phyloP scores from a whole-genome alignment of 2,797 vertebrate species.

The Morus bassanus region DNA sequence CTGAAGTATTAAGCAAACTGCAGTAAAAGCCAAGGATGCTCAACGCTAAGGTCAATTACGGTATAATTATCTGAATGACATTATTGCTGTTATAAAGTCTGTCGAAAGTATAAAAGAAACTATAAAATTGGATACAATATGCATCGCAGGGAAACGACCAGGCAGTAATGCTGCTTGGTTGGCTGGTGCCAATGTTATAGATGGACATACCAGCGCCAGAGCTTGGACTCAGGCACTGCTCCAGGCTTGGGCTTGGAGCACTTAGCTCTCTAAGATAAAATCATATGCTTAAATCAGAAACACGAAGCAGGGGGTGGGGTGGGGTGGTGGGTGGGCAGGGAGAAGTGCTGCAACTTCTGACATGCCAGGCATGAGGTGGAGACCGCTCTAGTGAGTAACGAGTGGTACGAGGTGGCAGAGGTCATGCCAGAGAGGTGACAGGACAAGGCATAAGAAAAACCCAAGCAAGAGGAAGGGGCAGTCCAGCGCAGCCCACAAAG shows the following conservation, averaged over 20 bases:
- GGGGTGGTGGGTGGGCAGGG: too few species aligned
- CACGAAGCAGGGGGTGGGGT: too few species aligned
- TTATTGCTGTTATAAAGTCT: constrained; percentile 69
- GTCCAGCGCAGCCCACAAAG: background rate
- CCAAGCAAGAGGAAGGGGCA: rapidly evolving
- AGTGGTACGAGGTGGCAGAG: background rate
- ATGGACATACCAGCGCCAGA: background rate
- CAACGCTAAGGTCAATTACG: constrained; percentile 73
- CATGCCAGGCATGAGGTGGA: background rate
- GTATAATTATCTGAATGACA: constrained; percentile 75
- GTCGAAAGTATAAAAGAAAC: constrained; percentile 52
- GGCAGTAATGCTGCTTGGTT: background rate
- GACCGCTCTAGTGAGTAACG: background rate
- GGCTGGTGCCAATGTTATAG: background rate
- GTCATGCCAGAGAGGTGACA: background rate
- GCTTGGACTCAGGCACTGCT: too few species aligned
- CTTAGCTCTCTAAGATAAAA: background rate
- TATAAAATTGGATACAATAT: constrained; percentile 52
- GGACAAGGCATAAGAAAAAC: background rate
- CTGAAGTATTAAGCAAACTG: constrained; percentile 74
- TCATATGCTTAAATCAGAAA: background rate
- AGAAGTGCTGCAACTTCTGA: background rate
- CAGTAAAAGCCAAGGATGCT: constrained; percentile 72
- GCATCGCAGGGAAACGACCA: background rate
- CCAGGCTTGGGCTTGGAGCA: background rate